Conservation (phyloP, 1,140 invertebrate species). For the Medauroidea extradentata region DNA sequence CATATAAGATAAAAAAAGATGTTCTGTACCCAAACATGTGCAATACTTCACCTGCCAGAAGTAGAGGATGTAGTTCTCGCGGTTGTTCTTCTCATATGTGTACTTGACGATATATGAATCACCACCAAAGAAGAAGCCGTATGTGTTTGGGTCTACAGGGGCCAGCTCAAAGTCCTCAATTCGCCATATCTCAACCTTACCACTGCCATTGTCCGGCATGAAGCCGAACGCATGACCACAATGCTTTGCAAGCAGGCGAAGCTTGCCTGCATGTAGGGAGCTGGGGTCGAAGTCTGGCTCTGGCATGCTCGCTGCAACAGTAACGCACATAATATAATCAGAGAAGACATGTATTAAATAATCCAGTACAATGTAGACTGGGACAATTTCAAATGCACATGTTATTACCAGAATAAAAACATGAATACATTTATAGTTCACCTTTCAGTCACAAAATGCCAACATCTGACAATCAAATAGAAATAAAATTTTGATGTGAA, state of each 20-base stretch:
- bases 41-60: constrained; percentile 60
- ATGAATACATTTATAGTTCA: too few relatives aligned
- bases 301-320: constrained; percentile 22
- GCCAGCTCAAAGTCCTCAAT: constrained; percentile 55
- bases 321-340: too few relatives aligned
- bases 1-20: not conserved
- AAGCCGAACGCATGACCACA: constrained; percentile 57
- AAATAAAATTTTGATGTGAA: too few relatives aligned
- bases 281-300: constrained; percentile 32
- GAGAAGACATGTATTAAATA: too few relatives aligned
- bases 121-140: constrained; percentile 68
- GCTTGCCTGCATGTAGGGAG: constrained; percentile 33
- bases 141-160: constrained; percentile 49
- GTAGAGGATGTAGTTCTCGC: constrained; percentile 60
- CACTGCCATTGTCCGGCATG: constrained; percentile 67
- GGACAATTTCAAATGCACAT: too few relatives aligned
- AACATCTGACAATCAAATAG: too few relatives aligned
- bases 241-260: constrained; percentile 35
- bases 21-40: too few relatives aligned
- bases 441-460: too few relatives aligned
- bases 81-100: constrained; percentile 52
- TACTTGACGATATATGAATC: constrained; percentile 77
- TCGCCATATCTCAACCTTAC: constrained; percentile 48
- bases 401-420: too few relatives aligned
- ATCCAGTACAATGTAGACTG: too few relatives aligned